These are phyloP conservation scores for Drosophila histrio DNA, from an alignment of 2,888 invertebrate genomes.

Conservation along the genomic window DNA sequence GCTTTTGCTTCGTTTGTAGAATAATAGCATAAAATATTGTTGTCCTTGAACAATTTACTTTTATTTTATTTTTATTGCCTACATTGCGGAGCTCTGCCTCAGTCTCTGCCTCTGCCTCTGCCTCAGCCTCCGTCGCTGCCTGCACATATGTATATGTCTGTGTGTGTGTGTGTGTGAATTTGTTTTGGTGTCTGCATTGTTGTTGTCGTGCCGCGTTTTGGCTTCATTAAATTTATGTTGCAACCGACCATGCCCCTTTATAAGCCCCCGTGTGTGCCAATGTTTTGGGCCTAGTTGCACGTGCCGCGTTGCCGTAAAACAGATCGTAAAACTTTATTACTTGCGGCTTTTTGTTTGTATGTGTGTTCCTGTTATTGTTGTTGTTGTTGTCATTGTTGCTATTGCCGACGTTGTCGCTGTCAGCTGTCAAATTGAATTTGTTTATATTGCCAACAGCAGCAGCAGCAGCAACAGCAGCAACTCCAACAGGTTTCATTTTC, in stretches of 20 bases:
- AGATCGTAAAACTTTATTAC: conserved; percentile 84
- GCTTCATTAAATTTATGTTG: conserved; percentile 81
- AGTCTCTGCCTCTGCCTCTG: conserved; percentile 9
- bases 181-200: conserved; percentile 69
- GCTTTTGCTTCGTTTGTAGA: conserved; percentile 53
- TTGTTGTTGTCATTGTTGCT: conserved; percentile 32
- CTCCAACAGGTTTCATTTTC: conserved; percentile 77
- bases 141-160: conserved; percentile 32
- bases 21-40: conserved; percentile 79
- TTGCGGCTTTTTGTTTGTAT: conserved; percentile 73
- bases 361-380: conserved; percentile 32
- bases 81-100: conserved; percentile 53
- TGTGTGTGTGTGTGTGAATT: conserved; percentile 32
- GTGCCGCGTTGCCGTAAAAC: conserved; percentile 82
- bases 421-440: conserved; percentile 83
- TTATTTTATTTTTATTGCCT: conserved; percentile 80
- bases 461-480: conserved; percentile 28
- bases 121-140: conserved; percentile 3
- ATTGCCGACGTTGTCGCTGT: conserved; percentile 61
- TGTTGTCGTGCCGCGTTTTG: conserved; percentile 59
- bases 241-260: conserved; percentile 49
- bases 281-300: conserved; percentile 79
- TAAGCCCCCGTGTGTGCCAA: conserved; percentile 8
- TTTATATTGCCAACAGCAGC: conserved; percentile 76
- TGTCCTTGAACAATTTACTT: conserved; percentile 82